Evolutionary conservation across 2,113 vertebrate species (phyloP).

Genomic region (Sakesphorus luctuosus): DNA sequence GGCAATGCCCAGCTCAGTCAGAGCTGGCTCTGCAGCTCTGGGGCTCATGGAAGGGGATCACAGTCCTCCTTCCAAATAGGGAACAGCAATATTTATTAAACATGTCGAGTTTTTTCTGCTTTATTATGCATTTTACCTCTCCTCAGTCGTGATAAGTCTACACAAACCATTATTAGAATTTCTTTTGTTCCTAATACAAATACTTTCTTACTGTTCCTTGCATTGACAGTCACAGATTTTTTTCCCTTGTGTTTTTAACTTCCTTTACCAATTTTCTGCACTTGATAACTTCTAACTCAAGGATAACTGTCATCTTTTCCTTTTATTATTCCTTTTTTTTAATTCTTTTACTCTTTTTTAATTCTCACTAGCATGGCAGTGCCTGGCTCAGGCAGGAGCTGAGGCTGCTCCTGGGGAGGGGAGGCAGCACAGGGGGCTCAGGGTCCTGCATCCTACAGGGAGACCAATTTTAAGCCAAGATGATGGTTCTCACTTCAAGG

Average conservation of each 20-base stretch:
- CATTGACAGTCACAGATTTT: conserved; percentile 34
- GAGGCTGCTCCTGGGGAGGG: background rate
- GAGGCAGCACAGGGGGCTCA: no score
- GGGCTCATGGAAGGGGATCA: background rate
- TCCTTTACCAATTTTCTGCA: conserved; percentile 50
- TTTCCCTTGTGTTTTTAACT: conserved; percentile 52
- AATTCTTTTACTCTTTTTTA: background rate
- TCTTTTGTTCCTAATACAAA: conserved; percentile 66
- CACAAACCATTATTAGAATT: conserved; percentile 68
- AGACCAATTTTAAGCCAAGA: background rate
- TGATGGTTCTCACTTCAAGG: accelerated
- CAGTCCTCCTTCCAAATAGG: background rate
- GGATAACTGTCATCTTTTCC: conserved; percentile 48
- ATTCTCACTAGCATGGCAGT: background rate
- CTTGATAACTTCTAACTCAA: conserved; percentile 54
- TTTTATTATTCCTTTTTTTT: conserved; percentile 2
- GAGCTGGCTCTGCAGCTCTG: background rate
- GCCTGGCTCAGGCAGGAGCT: background rate
- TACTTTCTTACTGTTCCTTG: conserved; percentile 35
- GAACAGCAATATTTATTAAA: conserved; percentile 65
- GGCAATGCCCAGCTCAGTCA: background rate
- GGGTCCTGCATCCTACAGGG: background rate
- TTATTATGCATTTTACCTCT: conserved; percentile 61
- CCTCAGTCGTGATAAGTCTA: conserved; percentile 45
- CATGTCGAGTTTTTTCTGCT: conserved; percentile 56